Percentiles rank a stretch among this genome's conserved stretches.
These are phyloP conservation scores for Nymphalis polychloros DNA, from an alignment of 2,888 invertebrate genomes.

Conservation along the genomic window DNA sequence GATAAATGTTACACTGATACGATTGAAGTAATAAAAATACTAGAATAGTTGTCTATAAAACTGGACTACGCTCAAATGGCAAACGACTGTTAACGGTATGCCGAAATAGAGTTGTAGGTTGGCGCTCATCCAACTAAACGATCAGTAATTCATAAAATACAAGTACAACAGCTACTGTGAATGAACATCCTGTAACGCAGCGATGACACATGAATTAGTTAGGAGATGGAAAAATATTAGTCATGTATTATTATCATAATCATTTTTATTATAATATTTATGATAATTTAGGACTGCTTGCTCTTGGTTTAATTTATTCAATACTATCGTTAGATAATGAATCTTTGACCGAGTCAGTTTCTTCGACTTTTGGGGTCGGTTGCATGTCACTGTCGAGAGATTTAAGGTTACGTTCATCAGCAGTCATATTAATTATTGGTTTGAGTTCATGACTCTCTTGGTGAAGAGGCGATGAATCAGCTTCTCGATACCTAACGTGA, in stretches of 20 bases:
- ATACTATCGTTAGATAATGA: background rate
- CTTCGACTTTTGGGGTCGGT: conserved; percentile 2
- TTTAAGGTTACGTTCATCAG: conserved; percentile 34
- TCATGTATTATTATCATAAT: background rate
- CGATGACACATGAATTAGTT: conserved; percentile 30
- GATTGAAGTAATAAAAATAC: conserved; percentile 43
- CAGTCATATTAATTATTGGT: conserved; percentile 28
- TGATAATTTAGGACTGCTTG: background rate
- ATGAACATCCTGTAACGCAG: conserved; percentile 44
- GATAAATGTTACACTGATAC: conserved; percentile 34
- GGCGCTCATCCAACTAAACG: conserved; percentile 49
- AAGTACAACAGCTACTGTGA: conserved; percentile 41
- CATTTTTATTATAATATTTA: background rate
- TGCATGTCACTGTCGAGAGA: conserved; percentile 36
- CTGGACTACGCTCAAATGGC: conserved; percentile 37
- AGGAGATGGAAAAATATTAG: background rate
- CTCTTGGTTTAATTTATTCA: background rate
- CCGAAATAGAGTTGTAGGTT: conserved; percentile 48
- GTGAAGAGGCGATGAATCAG: background rate
- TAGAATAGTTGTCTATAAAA: conserved; percentile 39
- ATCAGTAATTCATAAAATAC: conserved; percentile 48
- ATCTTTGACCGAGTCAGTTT: background rate
- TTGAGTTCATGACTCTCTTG: conserved; percentile 34
- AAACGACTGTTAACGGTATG: conserved; percentile 41
- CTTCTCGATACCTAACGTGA: conserved; percentile 25